Evolutionary conservation across 2,113 vertebrate genomes (phyloP), one percentile per base, ranked within the genome.

Genomic region (Pogona vitticeps): DNA sequence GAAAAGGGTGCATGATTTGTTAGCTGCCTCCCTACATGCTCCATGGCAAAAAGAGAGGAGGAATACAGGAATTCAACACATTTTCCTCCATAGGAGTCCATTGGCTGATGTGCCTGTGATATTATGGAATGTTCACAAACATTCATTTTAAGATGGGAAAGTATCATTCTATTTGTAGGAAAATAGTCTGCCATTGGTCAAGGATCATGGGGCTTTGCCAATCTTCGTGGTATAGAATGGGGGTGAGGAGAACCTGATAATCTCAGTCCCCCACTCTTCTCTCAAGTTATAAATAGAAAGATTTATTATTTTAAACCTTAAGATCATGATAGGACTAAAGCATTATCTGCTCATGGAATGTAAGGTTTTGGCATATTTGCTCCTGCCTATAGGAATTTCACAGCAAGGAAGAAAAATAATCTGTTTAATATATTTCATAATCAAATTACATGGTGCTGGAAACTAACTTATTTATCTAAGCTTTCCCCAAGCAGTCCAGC

Each of bases 111-210:
- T 3, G 26, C 31, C 31, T 61, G 38, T 42, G 17, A 6, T 14
- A 58, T 63, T 28, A n/a, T 6, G 36, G 61, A 20, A 56, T 68
- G 23, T 76, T 36, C 10, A 3, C 36, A 40, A 63, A 42, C 10
- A 75, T 40, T 73, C 82, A 46, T n/a, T 65, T 21, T 5, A 2
- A 75, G 58, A 52, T 14, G 17, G 1, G 20, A 9, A 63, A 56
- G 58, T n/a, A n/a, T n/a, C n/a, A n/a, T n/a, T n/a, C 33, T 76
- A 26, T 12, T 10, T 21, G 15, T 1, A 61, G 52, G 56, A n/a
- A 68, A 42, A 58, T 2, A 33, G 56, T 9, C n/a, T 0, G 31
- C 28, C 72, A 2, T 46, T 5, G 3, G 2, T 2, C 6, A 7
- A 63, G 56, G 0, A 1, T 1, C 7, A 52, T 6, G 36, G 82